Conservation (phyloP, 2,113 vertebrate species). For the Tupaia tana region DNA sequence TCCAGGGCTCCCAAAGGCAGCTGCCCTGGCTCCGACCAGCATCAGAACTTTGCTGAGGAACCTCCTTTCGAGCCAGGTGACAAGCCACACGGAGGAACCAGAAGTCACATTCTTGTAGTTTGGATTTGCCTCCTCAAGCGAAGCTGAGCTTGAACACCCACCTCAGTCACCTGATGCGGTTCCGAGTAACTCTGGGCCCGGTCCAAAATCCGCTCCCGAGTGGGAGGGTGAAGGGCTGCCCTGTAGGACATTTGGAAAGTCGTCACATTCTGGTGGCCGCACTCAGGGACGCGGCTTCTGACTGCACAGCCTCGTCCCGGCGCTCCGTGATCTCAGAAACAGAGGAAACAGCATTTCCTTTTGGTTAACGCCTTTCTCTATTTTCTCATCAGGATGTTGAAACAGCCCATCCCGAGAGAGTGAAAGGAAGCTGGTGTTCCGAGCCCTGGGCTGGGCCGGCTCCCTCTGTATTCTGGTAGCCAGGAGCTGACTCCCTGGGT, state of each 20-base stretch:
- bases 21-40: fast-evolving
- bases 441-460: background rate
- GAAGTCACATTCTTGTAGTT: background rate
- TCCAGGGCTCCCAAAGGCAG: background rate
- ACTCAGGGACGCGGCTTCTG: fast-evolving
- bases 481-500: background rate
- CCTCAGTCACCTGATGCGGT: background rate
- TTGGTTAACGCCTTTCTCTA: background rate
- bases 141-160: background rate
- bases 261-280: fast-evolving
- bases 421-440: background rate
- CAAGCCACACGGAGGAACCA: fast-evolving
- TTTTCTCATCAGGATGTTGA: background rate
- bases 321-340: background rate
- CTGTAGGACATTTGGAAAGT: background rate
- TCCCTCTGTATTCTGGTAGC: background rate
- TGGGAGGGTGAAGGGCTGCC: background rate
- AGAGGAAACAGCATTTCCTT: conserved; percentile 18
- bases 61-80: fast-evolving
- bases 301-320: fast-evolving
- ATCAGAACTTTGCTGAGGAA: fast-evolving
- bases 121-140: background rate
- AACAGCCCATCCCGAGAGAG: background rate
- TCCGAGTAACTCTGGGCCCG: background rate
- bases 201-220: background rate